Percentiles rank a stretch among this genome's conserved stretches.
These are phyloP conservation scores for Halisarca cf. caerulea DNA, from an alignment of 37 sponge, comb jelly and placozoan genomes.

Conservation along the genomic window DNA sequence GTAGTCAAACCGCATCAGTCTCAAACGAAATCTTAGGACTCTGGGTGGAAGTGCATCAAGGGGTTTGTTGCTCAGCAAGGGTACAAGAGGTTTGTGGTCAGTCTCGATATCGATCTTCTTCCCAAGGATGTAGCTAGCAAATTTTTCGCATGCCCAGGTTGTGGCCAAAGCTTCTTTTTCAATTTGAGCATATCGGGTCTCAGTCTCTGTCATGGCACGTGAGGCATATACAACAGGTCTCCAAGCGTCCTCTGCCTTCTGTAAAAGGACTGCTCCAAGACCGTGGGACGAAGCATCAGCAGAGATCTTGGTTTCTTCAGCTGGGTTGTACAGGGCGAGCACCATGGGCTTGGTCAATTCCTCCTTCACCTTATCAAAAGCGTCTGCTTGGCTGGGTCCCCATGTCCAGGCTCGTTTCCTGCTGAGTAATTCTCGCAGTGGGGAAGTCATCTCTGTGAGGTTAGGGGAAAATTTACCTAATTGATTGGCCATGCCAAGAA, in stretches of 20 bases:
- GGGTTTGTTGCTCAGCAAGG: too few relatives aligned
- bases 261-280: conserved; percentile 1
- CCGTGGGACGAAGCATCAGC: conserved; percentile 11
- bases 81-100: too few relatives aligned
- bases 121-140: too few relatives aligned
- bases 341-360: background rate
- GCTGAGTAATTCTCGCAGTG: background rate
- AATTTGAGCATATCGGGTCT: too few relatives aligned
- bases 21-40: too few relatives aligned
- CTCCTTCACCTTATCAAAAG: background rate
- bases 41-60: too few relatives aligned
- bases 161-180: too few relatives aligned
- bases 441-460: background rate
- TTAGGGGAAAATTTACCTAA: background rate
- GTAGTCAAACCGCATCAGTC: too few relatives aligned
- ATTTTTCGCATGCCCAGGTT: too few relatives aligned
- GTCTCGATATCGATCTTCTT: too few relatives aligned
- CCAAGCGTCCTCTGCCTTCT: background rate
- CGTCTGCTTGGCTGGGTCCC: background rate
- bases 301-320: background rate
- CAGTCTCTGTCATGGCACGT: too few relatives aligned
- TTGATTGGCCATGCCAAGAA: conserved; percentile 15
- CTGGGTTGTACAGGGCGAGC: background rate
- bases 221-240: too few relatives aligned
- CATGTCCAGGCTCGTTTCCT: conserved; percentile 4